These are phyloP conservation scores for Ellobium chinense DNA, from an alignment of 2,888 invertebrate genomes.

Conservation along the genomic window DNA sequence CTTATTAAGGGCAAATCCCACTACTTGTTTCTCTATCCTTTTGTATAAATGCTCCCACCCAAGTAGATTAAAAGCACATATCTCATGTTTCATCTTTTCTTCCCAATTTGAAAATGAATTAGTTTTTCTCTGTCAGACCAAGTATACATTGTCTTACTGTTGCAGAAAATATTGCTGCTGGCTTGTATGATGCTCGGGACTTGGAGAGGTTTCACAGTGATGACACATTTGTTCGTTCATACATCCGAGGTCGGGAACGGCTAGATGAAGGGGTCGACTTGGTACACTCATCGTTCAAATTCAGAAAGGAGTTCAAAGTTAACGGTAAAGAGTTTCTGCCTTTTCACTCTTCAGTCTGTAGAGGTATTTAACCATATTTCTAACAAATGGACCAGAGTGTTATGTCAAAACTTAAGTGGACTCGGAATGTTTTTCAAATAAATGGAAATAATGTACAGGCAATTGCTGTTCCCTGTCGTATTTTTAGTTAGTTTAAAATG, in stretches of 20 bases:
- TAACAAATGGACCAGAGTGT: too few relatives aligned
- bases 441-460: too few relatives aligned
- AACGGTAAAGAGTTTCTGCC: slow-evolving; percentile 62
- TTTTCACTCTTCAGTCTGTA: too few relatives aligned
- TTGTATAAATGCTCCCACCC: background rate
- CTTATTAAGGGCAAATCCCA: too few relatives aligned
- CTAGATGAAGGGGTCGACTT: slow-evolving; percentile 86
- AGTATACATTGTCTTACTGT: slow-evolving; percentile 21
- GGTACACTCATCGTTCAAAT: slow-evolving; percentile 89
- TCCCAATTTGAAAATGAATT: background rate
- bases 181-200: slow-evolving; percentile 76
- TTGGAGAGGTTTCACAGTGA: slow-evolving; percentile 68
- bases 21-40: too few relatives aligned
- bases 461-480: too few relatives aligned
- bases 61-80: background rate
- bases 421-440: too few relatives aligned
- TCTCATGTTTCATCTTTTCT: background rate
- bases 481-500: too few relatives aligned
- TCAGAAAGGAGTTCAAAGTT: slow-evolving; percentile 88
- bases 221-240: slow-evolving; percentile 80
- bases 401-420: too few relatives aligned
- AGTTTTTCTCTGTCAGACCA: background rate
- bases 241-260: slow-evolving; percentile 85
- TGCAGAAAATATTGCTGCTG: slow-evolving; percentile 67
- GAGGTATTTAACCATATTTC: too few relatives aligned